Base-by-base conservation (phyloP, 1,140 invertebrate genomes). In the Bombyx mori region DNA sequence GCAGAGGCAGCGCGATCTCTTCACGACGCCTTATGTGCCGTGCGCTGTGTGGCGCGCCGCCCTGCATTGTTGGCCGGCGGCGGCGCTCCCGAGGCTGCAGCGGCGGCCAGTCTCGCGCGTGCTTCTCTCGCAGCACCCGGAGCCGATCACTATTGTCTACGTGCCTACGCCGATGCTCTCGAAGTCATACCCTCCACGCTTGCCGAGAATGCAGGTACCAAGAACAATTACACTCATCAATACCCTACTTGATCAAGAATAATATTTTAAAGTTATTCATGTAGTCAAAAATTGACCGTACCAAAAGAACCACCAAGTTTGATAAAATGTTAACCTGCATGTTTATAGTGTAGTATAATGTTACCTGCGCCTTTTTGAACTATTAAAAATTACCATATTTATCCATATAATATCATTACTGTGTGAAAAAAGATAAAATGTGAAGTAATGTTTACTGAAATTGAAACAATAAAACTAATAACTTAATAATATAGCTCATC, bases 21-120 rank as follows among this genome's bases (percentile, higher is more conserved):
- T 44, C 99, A 99, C 82, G 99, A 99, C 89, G 98, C 99, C 9
- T 90, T 99, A 5, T 99, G 98, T 88, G 98, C 99, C 9, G 96
- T 99, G 73, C 92, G 98, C 68, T 99, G 98, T 88, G 90, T 99
- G 54, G 98, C 99, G 0, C 98, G 98, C 71, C 94, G 98, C 55
- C 93, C 92, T 52, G 95, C 95, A 51, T 81, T 99, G 61, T 94
- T 99, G 79, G 93, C 97, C 56, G 98, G 99, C 52, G 99, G 98
- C 54, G 98, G 98, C 56, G 98, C 98, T 9, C 98, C 98, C 4
- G 99, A 99, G 89, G 98, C 96, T 60, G 96, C 99, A 85, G 88
- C 99, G 45, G 93, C 97, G 0, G 83, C 99, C 6, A 92, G 93
- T 57, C 82, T 99, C n/a, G 92, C 93, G 42, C 91, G 95, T 9